These are phyloP conservation scores for Periophthalmus magnuspinnatus DNA, from an alignment of 2,797 vertebrate species.

Conservation along the genomic window DNA sequence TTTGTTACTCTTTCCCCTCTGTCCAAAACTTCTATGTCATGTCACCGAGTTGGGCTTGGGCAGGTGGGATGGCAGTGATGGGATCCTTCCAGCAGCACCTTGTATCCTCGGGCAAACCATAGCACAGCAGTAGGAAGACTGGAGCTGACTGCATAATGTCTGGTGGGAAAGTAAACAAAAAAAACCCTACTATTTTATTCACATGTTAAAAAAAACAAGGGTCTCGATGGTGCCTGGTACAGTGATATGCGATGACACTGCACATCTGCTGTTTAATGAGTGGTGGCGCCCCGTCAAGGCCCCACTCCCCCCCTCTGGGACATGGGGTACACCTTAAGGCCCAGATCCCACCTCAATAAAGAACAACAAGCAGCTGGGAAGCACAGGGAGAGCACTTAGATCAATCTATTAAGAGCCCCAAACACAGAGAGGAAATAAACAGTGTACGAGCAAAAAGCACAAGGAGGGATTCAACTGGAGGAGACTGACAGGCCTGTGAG, in stretches of 20 bases:
- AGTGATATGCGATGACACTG: slow-evolving; percentile 53
- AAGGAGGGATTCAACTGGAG: slow-evolving; percentile 51
- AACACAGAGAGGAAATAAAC: slow-evolving; percentile 53
- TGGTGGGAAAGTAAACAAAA: slow-evolving; percentile 55
- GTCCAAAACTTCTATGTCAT: slow-evolving; percentile 20
- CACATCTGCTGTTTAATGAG: slow-evolving; percentile 67
- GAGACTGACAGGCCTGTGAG: slow-evolving; percentile 31
- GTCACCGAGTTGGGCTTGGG: slow-evolving; percentile 40
- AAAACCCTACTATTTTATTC: slow-evolving; percentile 62
- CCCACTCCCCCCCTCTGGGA: slow-evolving; percentile 36
- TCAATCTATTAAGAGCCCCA: slow-evolving; percentile 64
- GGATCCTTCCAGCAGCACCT: slow-evolving; percentile 31
- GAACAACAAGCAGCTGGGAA: slow-evolving; percentile 63
- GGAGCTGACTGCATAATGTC: slow-evolving; percentile 54
- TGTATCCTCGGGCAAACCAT: slow-evolving; percentile 42
- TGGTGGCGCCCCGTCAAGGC: slow-evolving; percentile 57
- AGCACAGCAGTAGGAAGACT: slow-evolving; percentile 46
- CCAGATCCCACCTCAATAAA: slow-evolving; percentile 53
- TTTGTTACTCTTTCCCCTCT: neutral
- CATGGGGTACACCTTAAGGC: slow-evolving; percentile 41
- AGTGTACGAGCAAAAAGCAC: slow-evolving; percentile 35
- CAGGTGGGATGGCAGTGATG: slow-evolving; percentile 54
- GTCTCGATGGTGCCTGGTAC: slow-evolving; percentile 46
- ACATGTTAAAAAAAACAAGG: slow-evolving; percentile 49
- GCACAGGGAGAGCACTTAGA: slow-evolving; percentile 62